Evolutionary conservation across 2,113 vertebrate species (phyloP), one percentile per base, ranked within the genome.

Genomic region (Daubentonia madagascariensis): DNA sequence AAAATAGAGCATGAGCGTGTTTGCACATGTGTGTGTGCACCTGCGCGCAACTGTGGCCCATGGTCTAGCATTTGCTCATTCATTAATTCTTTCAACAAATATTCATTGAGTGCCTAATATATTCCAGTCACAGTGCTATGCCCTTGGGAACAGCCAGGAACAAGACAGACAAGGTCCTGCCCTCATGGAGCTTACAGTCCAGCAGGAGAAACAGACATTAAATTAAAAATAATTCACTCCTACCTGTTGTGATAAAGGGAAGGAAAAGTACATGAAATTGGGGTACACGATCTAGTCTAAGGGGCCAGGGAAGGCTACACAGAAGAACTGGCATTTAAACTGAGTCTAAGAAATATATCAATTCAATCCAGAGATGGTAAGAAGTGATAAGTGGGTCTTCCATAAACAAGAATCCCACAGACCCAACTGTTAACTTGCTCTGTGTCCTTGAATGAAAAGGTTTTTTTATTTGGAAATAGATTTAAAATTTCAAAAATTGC

Each of bases 401-500:
- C 4, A 11, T 30, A 22, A 6, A 32, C 4, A 30, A 54, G 72
- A 23, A 59, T 6, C 13, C 52, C 57, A 67, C 14, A 43, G 16
- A 50, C 12, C n/a, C 25, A 40, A 43, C 37, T 79, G 23, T 43
- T 61, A 65, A 83, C 22, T 32, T 85, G 45, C 20, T 94, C 70
- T 75, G 22, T 76, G 37, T 65, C 57, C 25, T 92, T 45, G 18
- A 89, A 91, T 40, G 85, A 92, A 63, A 63, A 30, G 52, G 11
- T 63, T 30, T 63, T 30, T 63, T 59, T 45, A 52, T 80, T 92
- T 76, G 59, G 20, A 93, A 91, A 79, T 59, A 72, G 45, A 94
- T 59, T 37, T 76, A 23, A 83, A 89, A 57, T 61, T 20, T 8
- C 23, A 86, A 89, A 76, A 37, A 18, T 35, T 59, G 22, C 48